Base-by-base conservation (phyloP, 2,113 vertebrate species). In the Rutilus rutilus region DNA sequence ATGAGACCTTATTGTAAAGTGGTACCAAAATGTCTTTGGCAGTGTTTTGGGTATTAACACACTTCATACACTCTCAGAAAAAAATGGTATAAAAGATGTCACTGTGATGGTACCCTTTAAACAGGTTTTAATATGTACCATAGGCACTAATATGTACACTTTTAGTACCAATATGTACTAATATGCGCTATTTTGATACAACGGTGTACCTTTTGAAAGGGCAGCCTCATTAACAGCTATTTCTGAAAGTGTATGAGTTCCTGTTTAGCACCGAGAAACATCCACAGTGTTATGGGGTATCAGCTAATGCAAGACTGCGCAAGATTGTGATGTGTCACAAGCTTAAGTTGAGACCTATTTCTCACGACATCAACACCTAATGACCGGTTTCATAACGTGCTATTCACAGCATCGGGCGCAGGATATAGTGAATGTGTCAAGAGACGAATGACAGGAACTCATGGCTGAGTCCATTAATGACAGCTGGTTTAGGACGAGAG, bases 391-490 rank as follows among this genome's bases (percentile, higher is more conserved):
- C 45, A 50, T 82, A 19, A 11, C 5, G 25, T 30, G 25, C 79
- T 52, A 47, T 52, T 82, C 62, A 69, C 45, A 33, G 19, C 79
- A 30, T 47, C 15, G 1, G n/a, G 62, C 45, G 2, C 78, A 64
- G 57, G 57, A 36, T 64, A 45, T 80, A 80, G 62, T 64, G 39
- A 80, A 25, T 33, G 45, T 82, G 79, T 67, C 62, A 69, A 36
- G 79, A 82, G 79, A 33, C 62, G 45, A 19, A 45, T 82, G 25
- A n/a, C 79, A 67, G 45, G 79, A 67, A 67, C 8, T 82, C 62
- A 50, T 11, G 21, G 11, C n/a, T 8, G 62, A 82, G 79, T 82
- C 39, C 27, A 69, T 69, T 69, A 82, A 52, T 67, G 36, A 10
- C 25, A 33, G 25, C 2, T 78, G 27, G 25, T 67, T 50, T 82